Base-by-base conservation (phyloP, 2,113 vertebrate species). In the Alethe castanea region DNA sequence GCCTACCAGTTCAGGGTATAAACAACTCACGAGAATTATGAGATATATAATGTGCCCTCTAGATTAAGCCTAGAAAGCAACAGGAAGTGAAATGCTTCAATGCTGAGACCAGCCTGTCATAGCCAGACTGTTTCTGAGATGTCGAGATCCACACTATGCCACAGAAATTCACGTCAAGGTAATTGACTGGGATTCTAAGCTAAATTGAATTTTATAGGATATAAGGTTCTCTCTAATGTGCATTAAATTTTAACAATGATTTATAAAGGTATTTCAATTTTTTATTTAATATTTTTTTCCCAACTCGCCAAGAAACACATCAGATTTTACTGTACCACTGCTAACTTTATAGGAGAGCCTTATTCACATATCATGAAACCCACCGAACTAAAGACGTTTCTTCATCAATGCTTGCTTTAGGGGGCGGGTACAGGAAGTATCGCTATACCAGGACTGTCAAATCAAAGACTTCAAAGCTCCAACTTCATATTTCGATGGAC, bases 401-500 rank as follows among this genome's bases (percentile, higher is more conserved):
- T 95, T 81, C 92, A 80, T 81, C 84, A 62, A 66, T 57, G 22
- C 77, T 77, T 61, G 40, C 88, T 94, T 92, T 40, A 71, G 65
- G 90, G 87, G 96, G 92, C 44, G 88, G 90, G 61, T 64, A 94
- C 94, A 95, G 95, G 95, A 96, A 97, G 92, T 95, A 92, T 92
- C 36, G 15, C 92, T 93, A 15, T 81, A 86, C 53, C 2, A 29
- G 42, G 56, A 44, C 69, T 88, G 88, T 92, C 95, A 96, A 93
- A 95, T 81, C 84, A 90, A 78, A 23, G 38, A 85, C 88, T 86
- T 94, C 76, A 88, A 88, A 97, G 38, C 67, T 56, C 23, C 16
- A 67, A 53, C 69, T 83, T 94, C 48, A 54, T 92, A 94, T 95
- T 96, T 83, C 67, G 59, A 54, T 81, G n/a, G 77, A 54, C 36